Percentiles rank a stretch among this genome's conserved stretches.
Conservation (phyloP, 2,888 invertebrate species). For the Aelia acuminata region DNA sequence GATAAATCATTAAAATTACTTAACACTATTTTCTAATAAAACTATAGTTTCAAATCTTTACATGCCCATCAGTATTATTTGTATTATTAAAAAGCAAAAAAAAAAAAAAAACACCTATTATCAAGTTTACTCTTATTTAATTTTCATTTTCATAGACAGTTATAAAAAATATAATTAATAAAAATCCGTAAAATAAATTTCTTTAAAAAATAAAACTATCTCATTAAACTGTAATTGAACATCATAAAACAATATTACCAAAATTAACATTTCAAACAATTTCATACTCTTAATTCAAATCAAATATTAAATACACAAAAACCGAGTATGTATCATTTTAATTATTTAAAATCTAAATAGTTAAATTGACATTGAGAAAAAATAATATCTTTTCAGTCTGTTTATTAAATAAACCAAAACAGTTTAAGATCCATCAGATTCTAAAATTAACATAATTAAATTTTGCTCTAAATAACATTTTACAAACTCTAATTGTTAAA, state of each 20-base stretch:
- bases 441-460: background rate
- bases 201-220: background rate
- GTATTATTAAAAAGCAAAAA: background rate
- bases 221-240: background rate
- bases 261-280: background rate
- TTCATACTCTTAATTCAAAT: background rate
- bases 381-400: background rate
- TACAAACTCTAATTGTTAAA: background rate
- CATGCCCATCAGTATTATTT: background rate
- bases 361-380: background rate
- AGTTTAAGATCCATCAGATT: constrained; percentile 9
- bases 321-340: background rate
- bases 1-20: background rate
- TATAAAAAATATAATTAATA: constrained; percentile 23
- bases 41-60: background rate
- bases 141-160: background rate
- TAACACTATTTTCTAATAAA: background rate
- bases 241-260: background rate
- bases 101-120: background rate
- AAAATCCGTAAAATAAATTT: background rate
- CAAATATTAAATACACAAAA: background rate
- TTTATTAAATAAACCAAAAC: constrained; percentile 14
- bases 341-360: background rate
- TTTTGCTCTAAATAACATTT: background rate
- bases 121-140: constrained; percentile 8